Base-by-base conservation (phyloP, 2,888 invertebrate species). In the Drosophila leonis region DNA sequence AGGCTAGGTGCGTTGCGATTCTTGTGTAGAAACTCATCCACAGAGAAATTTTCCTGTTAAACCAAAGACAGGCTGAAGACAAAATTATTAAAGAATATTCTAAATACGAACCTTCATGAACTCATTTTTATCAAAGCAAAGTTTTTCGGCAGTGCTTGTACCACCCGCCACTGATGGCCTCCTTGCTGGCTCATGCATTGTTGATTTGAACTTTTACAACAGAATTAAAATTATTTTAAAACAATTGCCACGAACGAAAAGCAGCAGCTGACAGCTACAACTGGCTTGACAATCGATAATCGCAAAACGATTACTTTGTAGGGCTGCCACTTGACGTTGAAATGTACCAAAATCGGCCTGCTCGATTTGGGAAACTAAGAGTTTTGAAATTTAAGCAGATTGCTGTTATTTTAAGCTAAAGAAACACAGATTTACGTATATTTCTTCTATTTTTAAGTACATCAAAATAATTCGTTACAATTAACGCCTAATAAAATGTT, bases 11-110 rank as follows among this genome's bases (percentile, higher is more conserved):
- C 92, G 85, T 91, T 92, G 15, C 93, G 91, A 72, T 93, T 92
- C 63, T 92, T 90, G 54, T 93, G 95, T 64, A 99, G 94, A 93
- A 98, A 99, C 78, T 95, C 95, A 91, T 99, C 99, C n/a, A 98
- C 97, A 72, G 97, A 97, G 92, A 99, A 99, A 85, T 96, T 95
- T 59, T 95, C 95, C 97, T 98, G 93, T 2, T 39, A 37, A 69
- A 95, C 48, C 20, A 46, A 68, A 27, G 20, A 12, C 8, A 7
- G n/a, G n/a, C 8, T 27, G n/a, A 13, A 18, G 18, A 15, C 10
- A 5, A 31, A 6, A 24, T 7, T 54, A 12, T 39, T 18, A 12
- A 27, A 6, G 15, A 39, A n/a, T 24, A 12, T 4, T 12, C 60
- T 5, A 7, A 6, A n/a, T 39, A 13, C n/a, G 37, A 76, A 93